Percentiles rank a stretch among this genome's conserved stretches.
Conservation (phyloP, 1,140 invertebrate species). For the Leptoteleia sp. region DNA sequence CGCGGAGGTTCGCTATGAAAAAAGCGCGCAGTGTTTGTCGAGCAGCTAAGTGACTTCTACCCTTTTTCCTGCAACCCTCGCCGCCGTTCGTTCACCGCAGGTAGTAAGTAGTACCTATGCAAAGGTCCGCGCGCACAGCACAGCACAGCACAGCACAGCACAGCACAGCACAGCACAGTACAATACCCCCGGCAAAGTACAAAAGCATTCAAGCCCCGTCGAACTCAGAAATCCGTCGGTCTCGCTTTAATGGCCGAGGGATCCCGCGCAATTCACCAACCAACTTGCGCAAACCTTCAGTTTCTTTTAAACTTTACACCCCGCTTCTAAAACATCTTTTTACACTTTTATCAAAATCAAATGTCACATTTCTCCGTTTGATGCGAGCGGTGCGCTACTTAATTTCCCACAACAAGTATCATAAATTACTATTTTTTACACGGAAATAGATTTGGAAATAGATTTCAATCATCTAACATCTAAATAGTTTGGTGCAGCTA, state of each 20-base stretch:
- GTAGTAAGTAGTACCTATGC: constrained; percentile 59
- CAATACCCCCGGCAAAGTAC: constrained; percentile 40
- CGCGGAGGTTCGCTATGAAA: constrained; percentile 34
- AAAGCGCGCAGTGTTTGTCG: constrained; percentile 56
- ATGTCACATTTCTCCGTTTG: too few relatives aligned
- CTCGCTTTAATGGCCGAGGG: constrained; percentile 19
- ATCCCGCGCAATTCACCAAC: constrained; percentile 2
- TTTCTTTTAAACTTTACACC: not conserved
- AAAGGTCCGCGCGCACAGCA: constrained; percentile 46
- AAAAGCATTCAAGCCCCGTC: constrained; percentile 54
- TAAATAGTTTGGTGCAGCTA: too few relatives aligned
- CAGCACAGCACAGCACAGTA: too few relatives aligned
- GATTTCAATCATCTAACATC: too few relatives aligned
- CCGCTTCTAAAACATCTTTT: too few relatives aligned
- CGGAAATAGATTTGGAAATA: too few relatives aligned
- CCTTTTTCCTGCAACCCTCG: constrained; percentile 63
- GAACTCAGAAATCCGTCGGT: constrained; percentile 29
- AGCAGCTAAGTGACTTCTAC: constrained; percentile 65
- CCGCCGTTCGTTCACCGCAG: constrained; percentile 52
- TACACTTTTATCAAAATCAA: too few relatives aligned
- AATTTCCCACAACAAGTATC: too few relatives aligned
- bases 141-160: too few relatives aligned
- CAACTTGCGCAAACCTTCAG: not conserved
- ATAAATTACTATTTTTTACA: too few relatives aligned
- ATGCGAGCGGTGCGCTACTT: too few relatives aligned